These are phyloP conservation scores for Anser brachyrhynchus DNA, from an alignment of 2,113 vertebrate species.

Conservation along the genomic window DNA sequence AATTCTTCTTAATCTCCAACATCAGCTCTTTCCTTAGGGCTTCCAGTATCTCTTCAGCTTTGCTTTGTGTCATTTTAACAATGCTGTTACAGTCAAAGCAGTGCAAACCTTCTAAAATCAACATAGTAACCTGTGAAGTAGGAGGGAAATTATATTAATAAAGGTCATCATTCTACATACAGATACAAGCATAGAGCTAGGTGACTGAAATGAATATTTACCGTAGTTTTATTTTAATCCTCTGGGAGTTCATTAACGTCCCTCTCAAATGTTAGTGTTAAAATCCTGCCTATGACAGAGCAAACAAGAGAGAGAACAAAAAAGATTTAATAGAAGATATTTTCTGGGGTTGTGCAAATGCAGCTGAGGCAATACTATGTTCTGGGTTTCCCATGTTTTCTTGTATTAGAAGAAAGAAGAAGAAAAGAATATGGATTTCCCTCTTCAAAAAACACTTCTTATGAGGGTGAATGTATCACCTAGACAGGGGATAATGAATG, in stretches of 20 bases:
- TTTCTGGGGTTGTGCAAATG: background rate
- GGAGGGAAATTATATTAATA: background rate
- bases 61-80: background rate
- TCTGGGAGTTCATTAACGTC: conserved; percentile 31
- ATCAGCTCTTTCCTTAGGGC: background rate
- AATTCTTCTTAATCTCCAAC: background rate
- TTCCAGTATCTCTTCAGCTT: background rate
- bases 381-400: background rate
- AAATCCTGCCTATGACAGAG: background rate
- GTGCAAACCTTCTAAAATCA: background rate
- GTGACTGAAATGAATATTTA: background rate
- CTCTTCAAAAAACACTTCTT: background rate
- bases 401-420: background rate
- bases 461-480: background rate
- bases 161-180: background rate
- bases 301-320: background rate
- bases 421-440: background rate
- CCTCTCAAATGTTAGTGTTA: background rate
- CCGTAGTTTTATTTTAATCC: conserved; percentile 23
- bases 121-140: background rate
- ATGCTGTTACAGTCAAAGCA: background rate
- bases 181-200: background rate
- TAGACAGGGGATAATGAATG: background rate
- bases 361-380: background rate
- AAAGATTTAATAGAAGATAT: background rate